Conservation (phyloP, 2,113 vertebrate genomes). For the Misgurnus anguillicaudatus region DNA sequence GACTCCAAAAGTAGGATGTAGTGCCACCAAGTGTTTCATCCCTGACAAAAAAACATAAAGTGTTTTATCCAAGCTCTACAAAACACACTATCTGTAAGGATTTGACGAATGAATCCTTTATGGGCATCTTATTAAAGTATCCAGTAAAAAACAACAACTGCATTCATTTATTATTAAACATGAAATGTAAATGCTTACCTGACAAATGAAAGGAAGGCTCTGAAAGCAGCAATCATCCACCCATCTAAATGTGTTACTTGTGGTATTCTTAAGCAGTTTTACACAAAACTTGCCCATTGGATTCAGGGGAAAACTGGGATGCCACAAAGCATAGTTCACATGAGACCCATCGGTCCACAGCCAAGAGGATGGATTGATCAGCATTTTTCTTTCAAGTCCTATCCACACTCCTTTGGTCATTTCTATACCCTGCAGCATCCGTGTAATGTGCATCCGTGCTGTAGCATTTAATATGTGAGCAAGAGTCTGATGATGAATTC, state of each 20-base stretch:
- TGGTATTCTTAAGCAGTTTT: neutral
- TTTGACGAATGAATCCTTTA: too few species aligned
- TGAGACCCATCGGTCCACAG: slow-evolving; percentile 7
- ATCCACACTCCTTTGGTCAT: slow-evolving; percentile 15
- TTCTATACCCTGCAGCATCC: slow-evolving; percentile 4
- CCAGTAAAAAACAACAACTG: neutral
- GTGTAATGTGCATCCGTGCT: neutral
- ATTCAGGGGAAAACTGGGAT: neutral
- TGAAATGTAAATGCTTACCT: neutral
- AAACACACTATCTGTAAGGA: neutral
- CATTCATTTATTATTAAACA: too few species aligned
- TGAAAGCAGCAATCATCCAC: slow-evolving; percentile 11
- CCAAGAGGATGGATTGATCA: neutral
- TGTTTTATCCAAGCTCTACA: neutral
- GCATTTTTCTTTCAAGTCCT: slow-evolving; percentile 25
- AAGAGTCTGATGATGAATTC: neutral
- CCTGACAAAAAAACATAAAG: neutral
- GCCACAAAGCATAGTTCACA: slow-evolving; percentile 1
- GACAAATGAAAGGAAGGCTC: slow-evolving; percentile 19
- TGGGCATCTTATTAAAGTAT: too few species aligned
- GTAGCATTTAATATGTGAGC: slow-evolving; percentile 16
- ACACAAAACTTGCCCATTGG: neutral
- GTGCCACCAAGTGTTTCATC: slow-evolving; percentile 12
- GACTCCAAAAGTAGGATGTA: neutral
- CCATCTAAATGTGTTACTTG: neutral